Evolutionary conservation across 2,113 vertebrate genomes (phyloP).

Genomic region (Dipodomys spectabilis): DNA sequence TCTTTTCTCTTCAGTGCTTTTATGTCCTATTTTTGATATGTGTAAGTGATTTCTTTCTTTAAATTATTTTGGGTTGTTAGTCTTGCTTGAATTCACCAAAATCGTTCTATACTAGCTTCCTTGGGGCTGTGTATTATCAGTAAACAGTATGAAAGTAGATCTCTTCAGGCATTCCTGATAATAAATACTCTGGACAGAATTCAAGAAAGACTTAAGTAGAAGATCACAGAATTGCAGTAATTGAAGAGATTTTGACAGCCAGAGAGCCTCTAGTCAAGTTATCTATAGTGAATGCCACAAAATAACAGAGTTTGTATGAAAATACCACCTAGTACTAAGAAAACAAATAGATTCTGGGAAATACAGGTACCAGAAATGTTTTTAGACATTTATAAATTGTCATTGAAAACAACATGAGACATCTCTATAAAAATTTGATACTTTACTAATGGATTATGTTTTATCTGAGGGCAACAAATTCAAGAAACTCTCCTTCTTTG

Average conservation of each 20-base stretch:
- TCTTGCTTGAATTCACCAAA: conserved; percentile 12
- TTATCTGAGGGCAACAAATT: conserved; percentile 32
- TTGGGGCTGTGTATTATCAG: neutral
- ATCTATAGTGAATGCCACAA: conserved; percentile 42
- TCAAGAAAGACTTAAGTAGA: neutral
- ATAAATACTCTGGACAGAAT: neutral
- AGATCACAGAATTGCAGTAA: conserved; percentile 18
- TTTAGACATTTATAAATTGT: neutral
- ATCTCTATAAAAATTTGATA: neutral
- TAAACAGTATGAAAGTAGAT: conserved; percentile 13
- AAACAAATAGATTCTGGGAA: neutral
- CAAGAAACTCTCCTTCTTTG: neutral
- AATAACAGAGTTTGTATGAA: neutral
- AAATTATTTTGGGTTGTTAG: neutral
- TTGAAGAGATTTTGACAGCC: neutral
- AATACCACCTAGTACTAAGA: neutral
- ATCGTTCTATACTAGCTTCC: neutral
- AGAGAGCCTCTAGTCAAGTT: neutral
- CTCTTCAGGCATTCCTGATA: neutral
- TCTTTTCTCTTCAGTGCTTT: neutral
- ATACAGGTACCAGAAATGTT: neutral
- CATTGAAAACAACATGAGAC: conserved; percentile 9
- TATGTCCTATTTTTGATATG: conserved; percentile 34
- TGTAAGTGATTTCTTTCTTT: neutral
- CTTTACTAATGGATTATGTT: neutral